Evolutionary conservation across 2,797 vertebrate species (phyloP), one percentile per base, ranked within the genome.

Genomic region (Hemitrygon akajei): DNA sequence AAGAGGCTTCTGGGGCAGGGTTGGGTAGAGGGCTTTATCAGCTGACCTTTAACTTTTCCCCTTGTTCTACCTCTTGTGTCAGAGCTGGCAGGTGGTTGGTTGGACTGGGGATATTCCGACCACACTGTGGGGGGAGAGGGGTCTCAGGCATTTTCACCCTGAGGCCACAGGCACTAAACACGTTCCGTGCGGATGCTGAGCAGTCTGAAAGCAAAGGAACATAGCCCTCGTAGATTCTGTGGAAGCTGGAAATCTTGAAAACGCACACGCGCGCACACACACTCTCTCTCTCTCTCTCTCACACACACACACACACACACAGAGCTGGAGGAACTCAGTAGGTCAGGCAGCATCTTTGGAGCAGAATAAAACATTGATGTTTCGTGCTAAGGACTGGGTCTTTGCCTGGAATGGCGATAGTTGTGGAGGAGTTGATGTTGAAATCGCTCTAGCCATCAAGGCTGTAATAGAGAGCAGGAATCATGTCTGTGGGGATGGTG

Each of bases 1-100:
- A 95, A 95, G 95, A 73, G 73, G 3, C 2, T 16, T 4, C 10
- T 4, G 87, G 47, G 12, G 10, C 79, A 18, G 79, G 40, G 40
- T 47, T 47, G 34, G 7, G 37, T 16, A 47, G 40, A 47, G 40
- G 40, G 40, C 40, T 47, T 56, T 25, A 9, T 11, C 25, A 27
- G 82, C 0, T 86, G 82, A 60, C 30, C 58, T 86, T 47, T 47
- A 47, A 47, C 40, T 47, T 47, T 47, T 27, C 27, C 25, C 25
- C 27, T 37, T 25, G 37, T 27, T 40, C 58, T 27, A 1, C 82
- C 27, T 1, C 73, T 4, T 27, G 47, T 11, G 1, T 60, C 47
- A 86, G 11, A 63, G 63, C 63, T 66, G 14, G 63, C 63, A 14
- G 63, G 63, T 66, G 63, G 63, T 9, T 9, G 63, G 63, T 14